Evolutionary conservation across 92 coral and sea anemone species (phyloP).

Genomic region (Scolanthus callimorphus): DNA sequence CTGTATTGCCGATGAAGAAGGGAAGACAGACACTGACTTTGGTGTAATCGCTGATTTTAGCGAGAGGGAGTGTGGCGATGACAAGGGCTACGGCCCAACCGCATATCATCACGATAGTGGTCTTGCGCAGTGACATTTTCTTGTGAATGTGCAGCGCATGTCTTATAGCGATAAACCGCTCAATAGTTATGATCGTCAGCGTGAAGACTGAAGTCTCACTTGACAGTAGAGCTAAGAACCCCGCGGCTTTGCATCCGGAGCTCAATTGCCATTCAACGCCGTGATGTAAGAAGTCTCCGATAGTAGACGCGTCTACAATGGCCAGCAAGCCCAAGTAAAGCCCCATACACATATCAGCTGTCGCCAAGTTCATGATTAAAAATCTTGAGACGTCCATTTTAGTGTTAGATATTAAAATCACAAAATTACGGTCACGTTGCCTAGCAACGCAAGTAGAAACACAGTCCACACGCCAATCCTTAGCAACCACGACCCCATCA

Average conservation of each 20-base stretch:
- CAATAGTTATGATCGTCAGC: slow-evolving; percentile 83
- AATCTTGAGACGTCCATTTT: slow-evolving; percentile 91
- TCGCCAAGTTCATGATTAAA: slow-evolving; percentile 81
- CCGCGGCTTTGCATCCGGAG: slow-evolving; percentile 82
- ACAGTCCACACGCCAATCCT: slow-evolving; percentile 97
- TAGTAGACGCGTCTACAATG: slow-evolving; percentile 83
- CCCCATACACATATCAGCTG: slow-evolving; percentile 97
- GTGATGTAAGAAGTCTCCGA: slow-evolving; percentile 69
- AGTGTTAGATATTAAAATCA: slow-evolving; percentile 76
- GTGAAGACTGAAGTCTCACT: slow-evolving; percentile 93
- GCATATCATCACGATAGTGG: slow-evolving; percentile 68
- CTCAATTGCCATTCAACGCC: slow-evolving; percentile 95
- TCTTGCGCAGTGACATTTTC: slow-evolving; percentile 70
- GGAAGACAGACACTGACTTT: slow-evolving; percentile 95
- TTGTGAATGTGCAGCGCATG: slow-evolving; percentile 87
- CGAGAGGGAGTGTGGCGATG: slow-evolving; percentile 77
- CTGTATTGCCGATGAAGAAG: slow-evolving; percentile 72
- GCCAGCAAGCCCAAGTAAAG: slow-evolving; percentile 92
- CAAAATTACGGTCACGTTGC: slow-evolving; percentile 86
- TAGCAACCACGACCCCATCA: slow-evolving; percentile 87
- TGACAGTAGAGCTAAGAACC: slow-evolving; percentile 87
- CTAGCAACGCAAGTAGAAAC: slow-evolving; percentile 83
- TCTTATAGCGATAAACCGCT: slow-evolving; percentile 92
- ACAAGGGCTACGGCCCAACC: slow-evolving; percentile 78
- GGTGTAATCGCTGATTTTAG: slow-evolving; percentile 71